Conservation (phyloP, 37 sponge, comb jelly and placozoan genomes). For the Agelas oroides region DNA sequence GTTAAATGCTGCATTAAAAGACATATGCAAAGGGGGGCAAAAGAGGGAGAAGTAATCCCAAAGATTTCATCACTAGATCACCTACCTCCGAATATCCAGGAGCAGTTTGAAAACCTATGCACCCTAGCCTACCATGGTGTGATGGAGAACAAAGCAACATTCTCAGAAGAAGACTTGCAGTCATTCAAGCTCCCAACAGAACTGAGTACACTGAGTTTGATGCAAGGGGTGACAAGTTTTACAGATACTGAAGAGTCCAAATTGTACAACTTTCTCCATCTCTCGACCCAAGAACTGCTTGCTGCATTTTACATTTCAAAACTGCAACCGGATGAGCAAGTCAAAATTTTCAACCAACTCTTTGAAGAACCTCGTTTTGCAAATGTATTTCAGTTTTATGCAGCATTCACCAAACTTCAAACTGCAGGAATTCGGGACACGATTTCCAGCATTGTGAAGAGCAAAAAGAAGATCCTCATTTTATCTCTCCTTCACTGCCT, state of each 20-base stretch:
- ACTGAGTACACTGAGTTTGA: no score
- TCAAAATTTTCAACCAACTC: background rate
- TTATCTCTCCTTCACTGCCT: constrained; percentile 13
- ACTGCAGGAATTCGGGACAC: background rate
- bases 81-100: background rate
- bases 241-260: no score
- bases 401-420: background rate
- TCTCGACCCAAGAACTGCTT: background rate
- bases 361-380: background rate
- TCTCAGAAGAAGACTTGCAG: background rate
- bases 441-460: background rate
- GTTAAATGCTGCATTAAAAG: background rate
- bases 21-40: background rate
- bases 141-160: background rate
- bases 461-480: no score
- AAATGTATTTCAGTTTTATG: background rate
- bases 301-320: background rate
- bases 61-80: background rate
- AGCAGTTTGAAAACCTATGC: background rate
- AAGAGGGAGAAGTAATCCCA: no score
- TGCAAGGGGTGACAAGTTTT: no score
- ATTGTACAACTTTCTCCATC: no score
- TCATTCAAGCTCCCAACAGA: background rate
- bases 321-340: background rate
- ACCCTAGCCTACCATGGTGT: background rate